These are phyloP conservation scores for Myotis daubentonii DNA, from an alignment of 2,797 vertebrate genomes.

Conservation along the genomic window DNA sequence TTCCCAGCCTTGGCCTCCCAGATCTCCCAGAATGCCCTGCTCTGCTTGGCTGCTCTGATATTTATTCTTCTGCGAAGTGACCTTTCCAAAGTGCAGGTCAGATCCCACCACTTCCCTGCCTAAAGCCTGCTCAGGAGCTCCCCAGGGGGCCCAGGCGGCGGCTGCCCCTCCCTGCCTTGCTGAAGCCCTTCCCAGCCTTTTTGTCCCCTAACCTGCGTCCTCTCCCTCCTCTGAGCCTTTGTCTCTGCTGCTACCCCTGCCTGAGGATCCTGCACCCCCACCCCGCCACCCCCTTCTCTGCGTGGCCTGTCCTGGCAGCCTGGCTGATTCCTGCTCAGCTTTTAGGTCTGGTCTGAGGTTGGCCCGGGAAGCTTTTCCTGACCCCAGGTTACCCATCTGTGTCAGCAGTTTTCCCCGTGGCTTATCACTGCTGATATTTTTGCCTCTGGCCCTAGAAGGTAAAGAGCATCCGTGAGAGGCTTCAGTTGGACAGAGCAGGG, in stretches of 20 bases:
- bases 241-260: not conserved
- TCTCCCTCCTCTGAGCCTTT: not conserved
- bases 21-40: not conserved
- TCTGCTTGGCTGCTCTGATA: not conserved
- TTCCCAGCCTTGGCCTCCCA: not conserved
- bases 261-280: rapidly evolving
- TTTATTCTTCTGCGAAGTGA: not conserved
- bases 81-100: rapidly evolving
- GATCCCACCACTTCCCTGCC: not conserved
- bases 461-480: not conserved
- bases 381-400: not conserved
- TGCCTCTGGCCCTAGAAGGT: not conserved
- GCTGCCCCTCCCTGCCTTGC: not conserved
- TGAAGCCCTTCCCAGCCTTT: not conserved
- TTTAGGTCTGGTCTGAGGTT: not conserved
- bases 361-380: not conserved
- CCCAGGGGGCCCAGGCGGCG: not conserved
- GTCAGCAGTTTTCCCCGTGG: not conserved
- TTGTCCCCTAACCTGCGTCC: not conserved
- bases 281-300: rapidly evolving
- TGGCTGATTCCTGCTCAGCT: not conserved
- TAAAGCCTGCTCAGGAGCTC: not conserved
- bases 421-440: constrained; percentile 16
- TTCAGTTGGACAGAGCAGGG: not conserved
- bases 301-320: not conserved